These are phyloP conservation scores for Mesopsocus fuscifrons DNA, from an alignment of 2,888 invertebrate genomes.

Conservation along the genomic window DNA sequence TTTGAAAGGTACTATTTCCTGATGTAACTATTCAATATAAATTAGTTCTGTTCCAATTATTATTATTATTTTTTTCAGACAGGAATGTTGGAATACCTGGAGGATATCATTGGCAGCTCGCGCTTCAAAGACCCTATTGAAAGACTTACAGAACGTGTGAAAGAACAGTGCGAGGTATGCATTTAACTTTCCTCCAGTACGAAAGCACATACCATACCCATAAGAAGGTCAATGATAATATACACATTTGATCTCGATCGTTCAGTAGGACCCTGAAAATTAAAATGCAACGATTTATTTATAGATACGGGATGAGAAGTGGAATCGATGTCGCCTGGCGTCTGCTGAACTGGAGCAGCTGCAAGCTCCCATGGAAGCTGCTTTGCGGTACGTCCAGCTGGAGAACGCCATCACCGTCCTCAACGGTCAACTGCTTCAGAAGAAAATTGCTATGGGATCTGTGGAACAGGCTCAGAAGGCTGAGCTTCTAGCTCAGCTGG, in stretches of 20 bases:
- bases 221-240: too few relatives aligned
- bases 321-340: constrained; percentile 66
- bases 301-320: constrained; percentile 44
- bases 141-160: constrained; percentile 50
- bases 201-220: too few relatives aligned
- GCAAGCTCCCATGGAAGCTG: constrained; percentile 58
- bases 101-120: constrained; percentile 90
- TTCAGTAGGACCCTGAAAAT: too few relatives aligned
- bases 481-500: constrained; percentile 35
- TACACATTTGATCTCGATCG: too few relatives aligned
- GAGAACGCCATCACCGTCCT: constrained; percentile 56
- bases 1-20: too few relatives aligned
- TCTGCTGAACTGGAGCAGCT: constrained; percentile 63
- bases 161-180: constrained; percentile 44
- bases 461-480: constrained; percentile 20
- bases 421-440: constrained; percentile 52
- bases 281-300: too few relatives aligned
- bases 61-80: too few relatives aligned
- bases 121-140: constrained; percentile 60
- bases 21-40: too few relatives aligned
- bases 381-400: constrained; percentile 51
- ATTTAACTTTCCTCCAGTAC: too few relatives aligned
- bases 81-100: constrained; percentile 95
- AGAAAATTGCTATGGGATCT: constrained; percentile 27
- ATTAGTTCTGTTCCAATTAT: too few relatives aligned